phyloP scores from a whole-genome alignment of 1,140 invertebrate genomes.

The Platyscapa corneri region DNA sequence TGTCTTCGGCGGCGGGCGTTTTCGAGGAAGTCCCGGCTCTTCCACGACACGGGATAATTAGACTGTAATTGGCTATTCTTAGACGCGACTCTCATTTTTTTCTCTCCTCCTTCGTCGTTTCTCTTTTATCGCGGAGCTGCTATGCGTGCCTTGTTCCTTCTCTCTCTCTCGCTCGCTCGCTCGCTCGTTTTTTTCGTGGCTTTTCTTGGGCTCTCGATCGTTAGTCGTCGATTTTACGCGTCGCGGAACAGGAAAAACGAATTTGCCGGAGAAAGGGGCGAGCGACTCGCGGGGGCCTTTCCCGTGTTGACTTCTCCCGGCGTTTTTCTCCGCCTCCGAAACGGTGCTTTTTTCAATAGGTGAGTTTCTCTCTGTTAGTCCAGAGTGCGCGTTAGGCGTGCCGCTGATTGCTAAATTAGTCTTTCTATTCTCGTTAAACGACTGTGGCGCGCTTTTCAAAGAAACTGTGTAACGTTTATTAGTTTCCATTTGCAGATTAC shows the following conservation, averaged over 20 bases:
- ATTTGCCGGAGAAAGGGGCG: background rate
- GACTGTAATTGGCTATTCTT: conserved; percentile 51
- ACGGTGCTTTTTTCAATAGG: background rate
- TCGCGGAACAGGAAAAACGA: conserved; percentile 30
- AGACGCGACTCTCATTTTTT: conserved; percentile 38
- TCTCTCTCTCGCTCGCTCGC: background rate
- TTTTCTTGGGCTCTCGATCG: conserved; percentile 1
- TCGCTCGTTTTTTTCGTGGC: background rate
- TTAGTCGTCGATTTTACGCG: conserved; percentile 32
- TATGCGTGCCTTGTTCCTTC: background rate
- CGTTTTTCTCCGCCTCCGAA: background rate
- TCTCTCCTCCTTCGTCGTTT: background rate
- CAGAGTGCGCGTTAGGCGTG: background rate
- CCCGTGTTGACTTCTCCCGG: background rate
- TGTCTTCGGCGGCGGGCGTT: conserved; percentile 13
- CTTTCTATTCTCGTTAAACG: background rate
- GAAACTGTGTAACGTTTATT: conserved; percentile 30
- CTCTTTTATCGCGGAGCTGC: background rate
- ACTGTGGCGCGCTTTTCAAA: background rate
- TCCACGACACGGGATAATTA: conserved; percentile 45
- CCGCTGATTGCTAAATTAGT: conserved; percentile 33
- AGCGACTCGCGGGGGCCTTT: background rate
- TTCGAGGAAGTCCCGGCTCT: conserved; percentile 38
- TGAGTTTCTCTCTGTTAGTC: background rate
- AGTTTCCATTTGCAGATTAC: conserved; percentile 25